Percentiles rank a stretch among this genome's conserved stretches.
Evolutionary conservation across 1,140 invertebrate species (phyloP).

Genomic region (Trachymyrmex cornetzi): DNA sequence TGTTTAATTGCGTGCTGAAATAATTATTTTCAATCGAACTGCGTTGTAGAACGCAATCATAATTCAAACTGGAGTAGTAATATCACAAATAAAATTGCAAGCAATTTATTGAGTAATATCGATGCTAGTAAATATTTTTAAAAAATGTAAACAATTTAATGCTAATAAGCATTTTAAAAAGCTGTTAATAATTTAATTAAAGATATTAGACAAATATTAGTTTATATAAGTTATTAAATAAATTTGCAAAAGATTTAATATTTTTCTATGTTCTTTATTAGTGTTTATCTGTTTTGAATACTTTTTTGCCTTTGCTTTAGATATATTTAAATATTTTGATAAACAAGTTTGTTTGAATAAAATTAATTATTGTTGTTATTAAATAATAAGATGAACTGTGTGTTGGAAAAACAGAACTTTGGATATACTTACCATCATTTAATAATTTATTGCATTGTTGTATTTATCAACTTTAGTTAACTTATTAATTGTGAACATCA

Average conservation of each 20-base stretch:
- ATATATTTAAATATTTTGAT: background rate
- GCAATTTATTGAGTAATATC: too few species aligned
- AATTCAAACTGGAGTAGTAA: too few species aligned
- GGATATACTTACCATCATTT: background rate
- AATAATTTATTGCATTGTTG: background rate
- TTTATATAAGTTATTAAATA: too few species aligned
- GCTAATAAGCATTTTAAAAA: too few species aligned
- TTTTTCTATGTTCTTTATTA: background rate
- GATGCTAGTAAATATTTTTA: too few species aligned
- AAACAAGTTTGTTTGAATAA: background rate
- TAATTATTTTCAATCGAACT: too few species aligned
- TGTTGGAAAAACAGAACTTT: background rate
- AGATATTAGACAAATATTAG: background rate
- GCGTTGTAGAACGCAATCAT: too few species aligned
- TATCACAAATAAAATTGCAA: too few species aligned
- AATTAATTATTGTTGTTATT: background rate
- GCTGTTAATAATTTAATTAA: background rate
- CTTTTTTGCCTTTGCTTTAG: background rate
- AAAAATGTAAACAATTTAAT: too few species aligned
- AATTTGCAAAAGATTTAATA: background rate
- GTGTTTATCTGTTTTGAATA: background rate
- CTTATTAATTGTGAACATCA: conserved; percentile 27
- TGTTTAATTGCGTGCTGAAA: too few species aligned
- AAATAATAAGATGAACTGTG: background rate
- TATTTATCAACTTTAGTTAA: conserved; percentile 1